Percentiles rank a stretch among this genome's conserved stretches.
Evolutionary conservation across 2,113 vertebrate species (phyloP).

Genomic region (Hippocampus mohnikei): DNA sequence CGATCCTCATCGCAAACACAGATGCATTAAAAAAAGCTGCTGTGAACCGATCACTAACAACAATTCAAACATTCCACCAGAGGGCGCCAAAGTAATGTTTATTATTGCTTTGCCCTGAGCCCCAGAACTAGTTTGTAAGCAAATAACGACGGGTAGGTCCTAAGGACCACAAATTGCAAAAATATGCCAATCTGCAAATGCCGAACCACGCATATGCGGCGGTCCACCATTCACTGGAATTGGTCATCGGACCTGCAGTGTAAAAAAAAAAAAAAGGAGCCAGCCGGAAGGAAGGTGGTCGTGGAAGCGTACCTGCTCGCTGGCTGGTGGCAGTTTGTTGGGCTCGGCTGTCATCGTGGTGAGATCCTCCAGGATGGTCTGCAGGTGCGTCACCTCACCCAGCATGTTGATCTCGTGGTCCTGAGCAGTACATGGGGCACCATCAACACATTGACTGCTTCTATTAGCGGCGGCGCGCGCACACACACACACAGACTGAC

Average conservation of each 20-base stretch:
- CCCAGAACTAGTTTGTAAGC: too few species aligned
- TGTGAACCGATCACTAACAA: not conserved
- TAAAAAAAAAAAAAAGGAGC: not conserved
- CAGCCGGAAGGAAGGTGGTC: not conserved
- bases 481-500: slow-evolving; percentile 50
- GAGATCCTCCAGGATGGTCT: slow-evolving; percentile 79
- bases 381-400: slow-evolving; percentile 81
- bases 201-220: too few species aligned
- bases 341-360: slow-evolving; percentile 74
- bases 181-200: too few species aligned
- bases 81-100: not conserved
- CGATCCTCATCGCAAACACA: too few species aligned
- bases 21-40: too few species aligned
- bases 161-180: too few species aligned
- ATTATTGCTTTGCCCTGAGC: too few species aligned
- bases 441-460: not conserved
- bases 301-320: slow-evolving; percentile 70
- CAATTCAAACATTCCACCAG: not conserved
- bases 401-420: slow-evolving; percentile 82
- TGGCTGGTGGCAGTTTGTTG: slow-evolving; percentile 74
- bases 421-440: slow-evolving; percentile 44
- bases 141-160: too few species aligned
- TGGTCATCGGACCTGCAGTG: too few species aligned
- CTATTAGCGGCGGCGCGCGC: not conserved
- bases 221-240: too few species aligned